Base-by-base conservation (phyloP, 1,140 invertebrate species). In the Nixonia krombeini region DNA sequence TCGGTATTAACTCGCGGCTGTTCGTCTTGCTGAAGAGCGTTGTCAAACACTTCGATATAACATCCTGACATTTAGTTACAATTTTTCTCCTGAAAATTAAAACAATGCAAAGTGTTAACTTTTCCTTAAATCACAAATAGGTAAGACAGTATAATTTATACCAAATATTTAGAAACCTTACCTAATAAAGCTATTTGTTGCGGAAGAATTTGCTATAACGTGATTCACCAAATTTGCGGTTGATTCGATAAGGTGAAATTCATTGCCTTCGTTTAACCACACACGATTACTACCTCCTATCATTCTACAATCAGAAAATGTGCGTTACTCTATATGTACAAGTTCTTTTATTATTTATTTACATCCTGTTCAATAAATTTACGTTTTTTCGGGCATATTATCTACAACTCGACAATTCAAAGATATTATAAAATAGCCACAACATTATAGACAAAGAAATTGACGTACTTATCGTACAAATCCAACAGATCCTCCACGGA, bases 231-330 rank as follows among this genome's bases (percentile, higher is more conserved):
- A 83, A 70, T 87, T 87, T 26, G 89, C 88, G 17, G 90, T 89
- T 0, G 89, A 90, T 79, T 90, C 88, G 45, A 91, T 90, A 21
- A 92, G 84, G 83, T 93, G 91, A 79, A 91, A 90, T 81, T 94
- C 91, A 73, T 93, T 91, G 12, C 91, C 91, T 83, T 92, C 89
- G 16, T 89, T 89, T 38, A 91, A 83, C 92, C 92, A 94, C 53
- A 90, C 89, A 53, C 91, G 86, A 73, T 93, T 91, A 75, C 92
- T 91, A 70, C 90, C 87, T 18, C 90, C 89, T 69, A 91, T 89
- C 86, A 91, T 85, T 78, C 91, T 90, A 58, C 42, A 84, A 74
- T 1, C 28, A 58, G 13, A 40, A 42, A 18, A 23, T n/a, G n/a
- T n/a, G n/a, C n/a, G n/a, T n/a, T n/a, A n/a, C n/a, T n/a, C n/a